Base-by-base conservation (phyloP, 2,888 invertebrate genomes). In the Scaptomyza polygonia region DNA sequence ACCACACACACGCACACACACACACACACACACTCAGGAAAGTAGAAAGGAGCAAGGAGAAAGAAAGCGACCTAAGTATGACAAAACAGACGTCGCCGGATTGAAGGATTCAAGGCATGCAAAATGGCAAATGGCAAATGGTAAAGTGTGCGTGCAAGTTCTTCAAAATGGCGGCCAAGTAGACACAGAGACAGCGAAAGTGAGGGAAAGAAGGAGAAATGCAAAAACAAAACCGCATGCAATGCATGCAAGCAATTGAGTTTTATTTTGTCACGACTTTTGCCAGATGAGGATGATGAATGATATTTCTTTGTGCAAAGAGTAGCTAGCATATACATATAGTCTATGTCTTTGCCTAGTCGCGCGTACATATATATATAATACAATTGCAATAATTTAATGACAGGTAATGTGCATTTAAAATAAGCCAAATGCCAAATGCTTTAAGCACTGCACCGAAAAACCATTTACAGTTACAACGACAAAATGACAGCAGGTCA, bases 161-260 rank as follows among this genome's bases (percentile, higher is more conserved):
- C 21, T 49, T 25, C 49, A 36, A 49, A 49, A 49, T 69, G 70
- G 70, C 64, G 43, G 64, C 65, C 36, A 36, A 36, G 14, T 3
- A 14, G 55, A 61, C 1, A 2, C 6, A 58, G 67, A 58, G 67
- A 55, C 53, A 3, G 0, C n/a, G 16, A 47, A 14, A 14, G 14
- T 5, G 36, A 3, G 8, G 3, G 36, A 21, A 3, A 21, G 21
- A 21, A 21, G 11, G 34, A 14, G 39, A 3, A 9, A 25, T 25
- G 39, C 16, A 16, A 39, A 8, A 39, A 39, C 39, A 39, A 39
- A 39, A 39, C 16, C 16, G 39, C 73, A 61, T 68, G 73, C 70
- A 69, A 32, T 69, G 77, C 80, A 80, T 79, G 72, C 56, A 51
- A 77, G 80, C 77, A 79, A 77, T 77, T 79, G 77, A 79, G 79